phyloP scores from a whole-genome alignment of 2,797 vertebrate species.

The Rhincodon typus region DNA sequence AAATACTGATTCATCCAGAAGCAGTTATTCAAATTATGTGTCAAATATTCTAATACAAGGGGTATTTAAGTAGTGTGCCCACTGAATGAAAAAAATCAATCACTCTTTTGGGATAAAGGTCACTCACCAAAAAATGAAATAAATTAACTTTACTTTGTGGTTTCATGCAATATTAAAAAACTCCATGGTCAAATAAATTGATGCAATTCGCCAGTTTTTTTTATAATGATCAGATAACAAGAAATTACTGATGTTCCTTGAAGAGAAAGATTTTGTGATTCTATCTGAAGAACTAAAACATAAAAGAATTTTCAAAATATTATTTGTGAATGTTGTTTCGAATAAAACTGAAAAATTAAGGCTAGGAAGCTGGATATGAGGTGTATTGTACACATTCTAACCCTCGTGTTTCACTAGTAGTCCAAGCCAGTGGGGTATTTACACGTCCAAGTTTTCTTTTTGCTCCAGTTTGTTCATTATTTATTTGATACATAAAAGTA shows the following conservation, averaged over 20 bases:
- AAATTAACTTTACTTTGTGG: neutral
- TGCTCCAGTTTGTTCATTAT: too few relatives aligned
- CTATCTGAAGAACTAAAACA: neutral
- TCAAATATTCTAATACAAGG: too few relatives aligned
- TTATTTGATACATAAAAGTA: too few relatives aligned
- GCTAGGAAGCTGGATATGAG: neutral
- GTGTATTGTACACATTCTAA: neutral
- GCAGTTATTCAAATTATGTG: too few relatives aligned
- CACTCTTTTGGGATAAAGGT: neutral
- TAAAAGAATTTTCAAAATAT: neutral
- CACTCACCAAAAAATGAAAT: neutral
- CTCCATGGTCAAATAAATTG: neutral
- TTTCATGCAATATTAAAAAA: too few relatives aligned
- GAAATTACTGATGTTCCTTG: neutral
- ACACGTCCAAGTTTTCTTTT: too few relatives aligned
- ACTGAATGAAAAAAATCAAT: too few relatives aligned
- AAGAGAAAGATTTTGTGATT: neutral
- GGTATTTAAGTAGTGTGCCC: too few relatives aligned
- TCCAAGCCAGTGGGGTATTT: too few relatives aligned
- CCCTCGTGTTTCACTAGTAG: too few relatives aligned
- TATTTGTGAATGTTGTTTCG: neutral
- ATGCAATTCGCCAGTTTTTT: neutral
- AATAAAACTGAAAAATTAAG: neutral
- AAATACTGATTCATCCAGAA: neutral
- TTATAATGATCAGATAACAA: too few relatives aligned